Conservation (phyloP, 2,113 vertebrate genomes). For the Rhynchomys soricoides region DNA sequence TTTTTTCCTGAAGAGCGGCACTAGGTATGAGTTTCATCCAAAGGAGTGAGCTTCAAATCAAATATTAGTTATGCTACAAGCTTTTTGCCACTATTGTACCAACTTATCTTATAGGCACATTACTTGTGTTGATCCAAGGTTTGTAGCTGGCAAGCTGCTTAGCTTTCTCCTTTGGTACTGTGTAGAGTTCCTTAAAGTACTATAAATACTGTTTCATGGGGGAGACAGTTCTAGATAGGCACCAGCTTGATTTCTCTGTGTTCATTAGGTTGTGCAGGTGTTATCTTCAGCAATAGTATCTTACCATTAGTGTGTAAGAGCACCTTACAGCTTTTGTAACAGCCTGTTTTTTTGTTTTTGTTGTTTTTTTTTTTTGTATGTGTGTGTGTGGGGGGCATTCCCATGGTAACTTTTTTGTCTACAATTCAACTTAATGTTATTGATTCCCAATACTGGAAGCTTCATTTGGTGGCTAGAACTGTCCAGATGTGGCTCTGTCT, state of each 20-base stretch:
- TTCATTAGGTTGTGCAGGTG: neutral
- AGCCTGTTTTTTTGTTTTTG: neutral
- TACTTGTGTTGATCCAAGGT: neutral
- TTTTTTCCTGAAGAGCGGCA: neutral
- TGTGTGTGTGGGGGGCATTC: accelerated
- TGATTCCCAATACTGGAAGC: neutral
- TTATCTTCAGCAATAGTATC: neutral
- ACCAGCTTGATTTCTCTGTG: neutral
- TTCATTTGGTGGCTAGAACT: neutral
- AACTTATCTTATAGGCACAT: neutral
- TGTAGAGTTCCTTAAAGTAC: neutral
- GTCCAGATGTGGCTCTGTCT: neutral
- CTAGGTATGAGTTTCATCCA: neutral
- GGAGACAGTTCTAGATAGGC: neutral
- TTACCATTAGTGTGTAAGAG: neutral
- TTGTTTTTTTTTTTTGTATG: too few species aligned
- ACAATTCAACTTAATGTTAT: neutral
- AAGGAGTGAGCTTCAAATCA: neutral
- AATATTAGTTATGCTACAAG: neutral
- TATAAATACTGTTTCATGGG: too few species aligned
- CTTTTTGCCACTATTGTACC: neutral
- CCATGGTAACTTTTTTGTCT: neutral
- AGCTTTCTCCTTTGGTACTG: neutral
- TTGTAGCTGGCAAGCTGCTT: neutral
- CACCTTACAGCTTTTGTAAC: neutral